Evolutionary conservation across 2,113 vertebrate species (phyloP).

Genomic region (Fregata magnificens): DNA sequence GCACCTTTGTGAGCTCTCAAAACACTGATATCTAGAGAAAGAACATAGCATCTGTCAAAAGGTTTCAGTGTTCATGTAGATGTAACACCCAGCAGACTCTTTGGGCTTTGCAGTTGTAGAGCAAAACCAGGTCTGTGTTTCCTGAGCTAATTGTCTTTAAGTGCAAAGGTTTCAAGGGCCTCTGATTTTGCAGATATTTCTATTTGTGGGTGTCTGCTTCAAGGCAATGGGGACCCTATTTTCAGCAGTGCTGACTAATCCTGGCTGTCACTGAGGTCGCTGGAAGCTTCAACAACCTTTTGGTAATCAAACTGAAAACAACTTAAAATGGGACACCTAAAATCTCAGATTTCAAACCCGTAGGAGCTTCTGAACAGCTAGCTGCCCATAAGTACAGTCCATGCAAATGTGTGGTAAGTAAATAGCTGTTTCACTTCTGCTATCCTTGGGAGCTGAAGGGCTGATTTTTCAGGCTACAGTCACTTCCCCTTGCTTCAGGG

Average conservation of each 20-base stretch:
- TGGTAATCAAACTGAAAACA: not conserved
- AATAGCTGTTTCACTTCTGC: not conserved
- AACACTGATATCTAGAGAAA: not conserved
- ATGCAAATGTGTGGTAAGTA: not conserved
- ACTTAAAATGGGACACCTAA: not conserved
- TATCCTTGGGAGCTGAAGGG: not conserved
- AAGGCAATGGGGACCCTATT: not conserved
- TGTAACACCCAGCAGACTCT: not conserved
- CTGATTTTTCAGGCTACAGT: not conserved
- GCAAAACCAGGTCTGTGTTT: not conserved
- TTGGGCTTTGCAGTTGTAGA: not conserved
- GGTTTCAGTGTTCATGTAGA: not conserved
- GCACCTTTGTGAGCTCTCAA: not conserved
- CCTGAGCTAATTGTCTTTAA: not conserved
- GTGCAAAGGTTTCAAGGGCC: not conserved
- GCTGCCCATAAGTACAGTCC: not conserved
- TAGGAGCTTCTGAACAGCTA: not conserved
- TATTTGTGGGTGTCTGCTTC: not conserved
- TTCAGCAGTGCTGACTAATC: not conserved
- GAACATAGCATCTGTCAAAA: not conserved
- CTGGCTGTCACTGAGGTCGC: not conserved
- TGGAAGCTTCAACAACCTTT: not conserved
- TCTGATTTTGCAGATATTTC: not conserved
- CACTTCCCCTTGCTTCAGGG: not conserved
- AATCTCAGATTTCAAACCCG: not conserved